These are phyloP conservation scores for Eupithecia vulgata DNA, from an alignment of 2,888 invertebrate species.

Conservation along the genomic window DNA sequence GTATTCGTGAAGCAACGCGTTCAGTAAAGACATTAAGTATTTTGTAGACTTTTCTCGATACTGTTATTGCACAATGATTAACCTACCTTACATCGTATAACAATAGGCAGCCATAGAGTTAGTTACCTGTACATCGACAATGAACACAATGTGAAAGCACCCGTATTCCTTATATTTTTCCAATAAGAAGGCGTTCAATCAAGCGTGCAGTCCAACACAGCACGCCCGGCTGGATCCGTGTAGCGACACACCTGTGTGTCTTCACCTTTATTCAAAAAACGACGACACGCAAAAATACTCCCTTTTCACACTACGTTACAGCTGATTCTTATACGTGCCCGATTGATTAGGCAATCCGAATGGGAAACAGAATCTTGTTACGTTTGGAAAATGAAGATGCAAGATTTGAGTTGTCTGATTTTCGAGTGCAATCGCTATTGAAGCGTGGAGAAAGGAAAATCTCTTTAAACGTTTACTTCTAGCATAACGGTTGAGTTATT, in stretches of 20 bases:
- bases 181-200: slow-evolving; percentile 39
- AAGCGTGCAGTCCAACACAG: slow-evolving; percentile 36
- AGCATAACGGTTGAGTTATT: neutral
- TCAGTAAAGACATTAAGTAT: neutral
- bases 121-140: slow-evolving; percentile 11
- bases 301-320: slow-evolving; percentile 28
- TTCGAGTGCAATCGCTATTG: slow-evolving; percentile 27
- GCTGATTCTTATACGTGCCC: slow-evolving; percentile 22
- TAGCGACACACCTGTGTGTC: slow-evolving; percentile 40
- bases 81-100: neutral
- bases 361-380: slow-evolving; percentile 34
- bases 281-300: slow-evolving; percentile 28
- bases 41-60: neutral
- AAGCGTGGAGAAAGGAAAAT: slow-evolving; percentile 11
- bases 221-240: slow-evolving; percentile 35
- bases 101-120: neutral
- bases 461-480: neutral
- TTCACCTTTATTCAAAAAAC: slow-evolving; percentile 27
- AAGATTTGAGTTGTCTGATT: slow-evolving; percentile 33
- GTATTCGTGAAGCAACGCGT: neutral
- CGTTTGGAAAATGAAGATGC: slow-evolving; percentile 33
- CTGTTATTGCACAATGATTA: neutral
- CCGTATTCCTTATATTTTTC: slow-evolving; percentile 37
- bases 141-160: slow-evolving; percentile 29
- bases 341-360: slow-evolving; percentile 34